Base-by-base conservation (phyloP, 2,113 vertebrate species). In the Sporophila hypoxantha region DNA sequence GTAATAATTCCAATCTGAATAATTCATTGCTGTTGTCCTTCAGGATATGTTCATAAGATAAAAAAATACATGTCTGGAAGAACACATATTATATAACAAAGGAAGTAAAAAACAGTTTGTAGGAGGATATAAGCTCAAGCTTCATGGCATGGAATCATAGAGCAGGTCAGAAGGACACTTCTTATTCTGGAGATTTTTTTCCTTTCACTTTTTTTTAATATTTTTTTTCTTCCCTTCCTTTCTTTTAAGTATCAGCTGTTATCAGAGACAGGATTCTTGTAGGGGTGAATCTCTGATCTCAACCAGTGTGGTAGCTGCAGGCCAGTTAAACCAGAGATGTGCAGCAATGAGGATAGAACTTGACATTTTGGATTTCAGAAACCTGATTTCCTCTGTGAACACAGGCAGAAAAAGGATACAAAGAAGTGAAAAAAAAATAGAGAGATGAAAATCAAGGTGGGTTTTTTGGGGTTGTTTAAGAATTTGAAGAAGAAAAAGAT, bases 361-460 rank as follows among this genome's bases (percentile, higher is more conserved):
- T 85, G 91, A 83, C 87, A 88, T 83, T 92, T 55, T 79, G 52
- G 67, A 53, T 88, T 92, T 94, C 74, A 88, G 81, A 93, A 95
- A 62, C 52, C 34, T 52, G 55, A 47, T 85, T 83, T 91, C 82
- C 56, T 83, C n/a, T 73, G 22, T 59, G 82, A 95, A 76, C 34
- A 42, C 18, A 55, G 46, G 14, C 37, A 83, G 74, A n/a, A 92
- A 86, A 88, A 65, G 39, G 49, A 49, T 77, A 88, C 26, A 57
- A 67, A 67, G 44, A 85, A 60, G 23, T 52, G 32, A 12, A 12
- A 14, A n/a, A 42, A n/a, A 57, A 23, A 52, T 17, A 55, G 25
- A 53, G 17, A n/a, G 23, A 73, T 50, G 11, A 85, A 87, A 83
- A 65, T 89, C 66, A 65, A 17, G 57, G 20, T 39, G 30, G 27